Evolutionary conservation across 2,888 invertebrate species (phyloP), one percentile per base, ranked within the genome.

Genomic region (Linyphia triangularis): DNA sequence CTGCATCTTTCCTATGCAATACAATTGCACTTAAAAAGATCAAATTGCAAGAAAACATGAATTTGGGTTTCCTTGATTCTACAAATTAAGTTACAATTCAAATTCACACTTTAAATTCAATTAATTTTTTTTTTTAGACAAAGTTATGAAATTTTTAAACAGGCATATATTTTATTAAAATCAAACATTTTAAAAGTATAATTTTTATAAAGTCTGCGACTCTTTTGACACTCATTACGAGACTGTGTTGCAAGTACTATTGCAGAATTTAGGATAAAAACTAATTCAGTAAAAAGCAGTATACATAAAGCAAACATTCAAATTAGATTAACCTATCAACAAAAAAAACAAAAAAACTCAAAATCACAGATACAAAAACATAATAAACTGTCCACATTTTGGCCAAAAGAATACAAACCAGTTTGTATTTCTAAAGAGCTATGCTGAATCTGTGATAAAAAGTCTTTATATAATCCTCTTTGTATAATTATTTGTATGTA

Each of bases 401-500:
- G 43, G 67, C 59, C 16, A 51, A 51, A 51, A 51, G 51, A 51
- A 51, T 51, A 51, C 51, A 51, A 51, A 51, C 51, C 33, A 67
- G 67, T 67, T 33, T 33, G 33, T 33, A 67, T 33, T 73, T 40
- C 43, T 43, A 26, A 57, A 40, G 57, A 57, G 57, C 30, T 30
- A 33, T 51, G n/a, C 13, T 51, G 37, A 30, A 19, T 65, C 26
- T 43, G 22, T 51, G 57, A 22, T 30, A 77, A 77, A 40, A 40
- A 43, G 24, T 24, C 24, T 61, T 59, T 75, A 40, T 37, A 69
- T 30, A 69, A 28, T 28, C 33, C 43, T 43, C 30, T 30, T 33
- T 67, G 57, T 22, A 72, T 82, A 75, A 37, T 37, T 37, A 77
- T 67, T 85, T 65, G 57, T 85, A 85, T 85, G 13, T 85, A 85